Base-by-base conservation (phyloP, 2,888 invertebrate species). In the Leucoptera coffeella region DNA sequence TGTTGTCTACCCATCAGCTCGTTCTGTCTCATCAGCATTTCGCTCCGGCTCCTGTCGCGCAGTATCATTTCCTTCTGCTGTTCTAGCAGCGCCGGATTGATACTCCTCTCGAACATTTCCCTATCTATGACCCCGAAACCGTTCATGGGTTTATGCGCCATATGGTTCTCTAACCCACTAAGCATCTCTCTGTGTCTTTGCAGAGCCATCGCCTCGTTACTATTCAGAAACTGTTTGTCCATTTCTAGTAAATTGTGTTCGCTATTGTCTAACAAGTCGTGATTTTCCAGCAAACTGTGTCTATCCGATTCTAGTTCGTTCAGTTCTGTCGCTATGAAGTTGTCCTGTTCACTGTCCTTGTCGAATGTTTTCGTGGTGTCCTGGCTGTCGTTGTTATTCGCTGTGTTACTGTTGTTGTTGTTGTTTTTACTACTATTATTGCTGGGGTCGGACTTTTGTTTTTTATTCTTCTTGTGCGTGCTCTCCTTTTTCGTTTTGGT, bases 231-330 rank as follows among this genome's bases (percentile, higher is more conserved):
- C 39, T 69, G 67, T 29, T 58, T 47, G 26, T 69, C 65, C 29
- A 67, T 65, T 12, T 69, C 69, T 22, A 69, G 30, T 7, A 69
- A 35, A 22, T 58, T 59, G 50, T 65, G 71, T 31, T 71, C 67
- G 28, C 61, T 65, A 42, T 47, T 64, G 26, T 71, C 65, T 41
- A 69, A 40, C 28, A 71, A 34, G 33, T 65, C 64, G 38, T 72
- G 67, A 35, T 59, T 67, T 30, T 72, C 72, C 38, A 72, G 38
- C 29, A 72, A 38, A 36, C 64, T 65, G 41, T 72, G 71, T 41
- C 71, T 51, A 31, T 72, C 71, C n/a, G 65, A 65, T 45, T 67
- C 67, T 28, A 67, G 32, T 36, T 69, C 69, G 29, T 69, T 64
- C 36, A 69, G 40, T 35, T 69, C 67, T 32, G 56, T 61, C 31